These are phyloP conservation scores for Agapornis roseicollis DNA, from an alignment of 2,113 vertebrate genomes.

Conservation along the genomic window DNA sequence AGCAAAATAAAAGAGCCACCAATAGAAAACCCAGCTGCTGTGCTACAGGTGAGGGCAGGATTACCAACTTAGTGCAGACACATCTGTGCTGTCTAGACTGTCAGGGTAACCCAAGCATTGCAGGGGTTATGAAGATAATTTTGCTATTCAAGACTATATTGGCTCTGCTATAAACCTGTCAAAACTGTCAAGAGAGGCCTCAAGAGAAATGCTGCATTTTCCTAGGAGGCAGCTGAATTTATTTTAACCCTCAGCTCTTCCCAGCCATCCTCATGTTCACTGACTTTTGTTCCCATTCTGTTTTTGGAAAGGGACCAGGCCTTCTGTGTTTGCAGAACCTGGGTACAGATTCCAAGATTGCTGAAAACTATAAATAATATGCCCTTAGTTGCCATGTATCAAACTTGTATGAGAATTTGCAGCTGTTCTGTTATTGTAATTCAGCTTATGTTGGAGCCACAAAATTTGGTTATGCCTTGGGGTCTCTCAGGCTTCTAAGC, in stretches of 20 bases:
- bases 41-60: background rate
- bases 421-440: constrained; percentile 28
- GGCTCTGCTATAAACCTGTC: constrained; percentile 19
- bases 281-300: background rate
- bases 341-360: background rate
- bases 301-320: background rate
- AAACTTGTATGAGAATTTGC: background rate
- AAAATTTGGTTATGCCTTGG: background rate
- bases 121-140: constrained; percentile 29
- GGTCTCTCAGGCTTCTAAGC: background rate
- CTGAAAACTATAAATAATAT: constrained; percentile 11
- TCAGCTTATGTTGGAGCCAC: background rate
- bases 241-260: background rate
- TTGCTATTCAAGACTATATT: background rate
- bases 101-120: background rate
- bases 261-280: background rate
- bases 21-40: background rate
- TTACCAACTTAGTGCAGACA: background rate
- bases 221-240: constrained; percentile 21
- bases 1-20: background rate
- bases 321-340: background rate
- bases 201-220: constrained; percentile 8
- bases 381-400: background rate
- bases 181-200: background rate
- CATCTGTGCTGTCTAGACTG: constrained; percentile 21